Evolutionary conservation across 2,888 invertebrate species (phyloP).

Genomic region (Bursaphelenchus okinawaensis): DNA sequence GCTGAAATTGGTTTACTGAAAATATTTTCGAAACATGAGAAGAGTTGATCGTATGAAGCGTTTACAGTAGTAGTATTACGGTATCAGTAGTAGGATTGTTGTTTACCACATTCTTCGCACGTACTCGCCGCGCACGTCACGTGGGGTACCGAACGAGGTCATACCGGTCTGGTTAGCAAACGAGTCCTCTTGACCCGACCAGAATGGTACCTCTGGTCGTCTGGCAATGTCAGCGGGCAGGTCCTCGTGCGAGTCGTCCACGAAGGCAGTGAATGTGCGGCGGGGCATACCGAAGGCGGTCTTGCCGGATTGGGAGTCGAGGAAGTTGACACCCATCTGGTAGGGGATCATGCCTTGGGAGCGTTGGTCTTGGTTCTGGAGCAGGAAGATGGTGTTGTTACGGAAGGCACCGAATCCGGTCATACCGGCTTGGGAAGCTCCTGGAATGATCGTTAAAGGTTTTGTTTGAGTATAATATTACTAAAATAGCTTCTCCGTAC

Average conservation of each 20-base stretch:
- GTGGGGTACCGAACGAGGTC: constrained; percentile 57
- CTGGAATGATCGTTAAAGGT: no score
- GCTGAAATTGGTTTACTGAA: no score
- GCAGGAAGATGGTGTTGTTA: constrained; percentile 48
- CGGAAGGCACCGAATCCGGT: constrained; percentile 58
- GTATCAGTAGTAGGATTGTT: no score
- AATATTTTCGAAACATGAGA: no score
- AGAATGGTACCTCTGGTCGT: constrained; percentile 57
- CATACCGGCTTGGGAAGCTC: constrained; percentile 56
- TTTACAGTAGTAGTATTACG: no score
- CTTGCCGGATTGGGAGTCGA: constrained; percentile 63
- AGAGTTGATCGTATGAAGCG: no score
- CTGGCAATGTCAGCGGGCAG: constrained; percentile 56
- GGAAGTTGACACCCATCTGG: constrained; percentile 63
- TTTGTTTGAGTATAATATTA: no score
- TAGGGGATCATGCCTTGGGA: constrained; percentile 60
- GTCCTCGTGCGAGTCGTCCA: constrained; percentile 57
- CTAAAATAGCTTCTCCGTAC: no score
- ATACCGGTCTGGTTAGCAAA: constrained; percentile 58
- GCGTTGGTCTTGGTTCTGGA: constrained; percentile 50
- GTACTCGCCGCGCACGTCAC: constrained; percentile 56
- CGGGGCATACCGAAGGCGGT: constrained; percentile 63
- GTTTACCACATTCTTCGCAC: constrained; percentile 34
- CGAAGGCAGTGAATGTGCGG: constrained; percentile 52
- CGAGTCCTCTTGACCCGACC: constrained; percentile 54